Base-by-base conservation (phyloP, 2,888 invertebrate species). In the Macrosiphum euphorbiae region DNA sequence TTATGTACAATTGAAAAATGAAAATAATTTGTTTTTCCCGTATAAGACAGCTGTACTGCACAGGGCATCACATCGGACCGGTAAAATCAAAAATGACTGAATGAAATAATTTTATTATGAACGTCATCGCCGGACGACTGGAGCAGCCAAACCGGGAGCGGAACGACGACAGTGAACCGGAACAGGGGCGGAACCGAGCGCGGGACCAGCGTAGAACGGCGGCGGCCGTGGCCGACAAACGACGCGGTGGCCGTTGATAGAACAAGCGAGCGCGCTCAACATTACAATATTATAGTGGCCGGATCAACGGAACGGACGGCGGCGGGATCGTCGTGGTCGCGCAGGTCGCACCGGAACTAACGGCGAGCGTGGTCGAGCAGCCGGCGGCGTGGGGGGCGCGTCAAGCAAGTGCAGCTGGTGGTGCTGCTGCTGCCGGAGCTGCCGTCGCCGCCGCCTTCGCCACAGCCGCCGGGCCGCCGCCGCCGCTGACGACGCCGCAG, bases 331-430 rank as follows among this genome's bases (percentile, higher is more conserved):
- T 35, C 85, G 50, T 88, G 28, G 50, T 3, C 85, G 84, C 88
- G 55, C 41, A 8, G 78, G 89, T 50, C n/a, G 58, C 87, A 47
- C 88, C 16, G 41, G 28, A 10, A 26, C 28, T 61, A 85, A 89
- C 92, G 92, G 92, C 89, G 41, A 84, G 94, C 26, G 94, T 89
- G 94, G 91, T 92, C 91, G 94, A 94, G 52, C 94, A 95, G 94
- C 94, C 94, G 94, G 94, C 95, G 95, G 94, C 92, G 95, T 94
- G 95, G 95, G 94, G 95, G 95, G 95, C 90, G 95, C 94, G 93
- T 95, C 95, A 94, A 95, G 95, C 93, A 94, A 94, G 78, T 94
- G 94, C 94, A 90, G 94, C 94, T 91, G 95, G 95, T 94, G 95
- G 94, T 94, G 94, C 86, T 94, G 94, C 61, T 94, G 94, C 94